Evolutionary conservation across 53 echinoderm and acorn worm genomes (phyloP), one percentile per base, ranked within the genome.

Genomic region (Henricia sp.): DNA sequence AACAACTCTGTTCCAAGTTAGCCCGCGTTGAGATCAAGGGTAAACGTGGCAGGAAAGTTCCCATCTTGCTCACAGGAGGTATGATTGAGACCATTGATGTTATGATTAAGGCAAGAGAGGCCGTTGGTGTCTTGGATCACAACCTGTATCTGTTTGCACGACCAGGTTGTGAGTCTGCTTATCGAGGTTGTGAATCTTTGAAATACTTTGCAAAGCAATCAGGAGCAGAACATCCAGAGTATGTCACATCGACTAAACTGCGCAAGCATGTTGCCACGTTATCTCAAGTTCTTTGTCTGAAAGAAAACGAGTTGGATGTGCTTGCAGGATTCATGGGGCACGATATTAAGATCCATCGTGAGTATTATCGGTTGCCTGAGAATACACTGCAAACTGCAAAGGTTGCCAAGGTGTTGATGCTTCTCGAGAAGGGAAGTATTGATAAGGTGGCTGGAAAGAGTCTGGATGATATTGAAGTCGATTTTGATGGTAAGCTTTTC

Each of bases 71-170:
- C 68, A 77, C 65, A 1, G 66, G 51, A 23, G 62, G 23, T 13
- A 72, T 85, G 64, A 59, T 43, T 30, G 63, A 41, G 20, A 28
- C 23, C 42, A 74, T 85, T 37, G 24, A 59, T 32, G 8, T 74
- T 19, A n/a, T 74, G 35, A 28, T 59, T 3, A 1, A 36, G 43
- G 32, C 20, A 11, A 74, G 74, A 29, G 62, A 73, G 41, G 25
- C 25, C 3, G 62, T 71, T 4, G 72, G 84, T 9, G 44, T 84
- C n/a, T n/a, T n/a, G n/a, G n/a, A n/a, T n/a, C n/a, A n/a, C 10
- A 90, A 90, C 36, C 77, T 66, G 8, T 90, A 85, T 66, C 68
- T 90, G 25, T 90, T 90, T 67, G 85, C 85, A 67, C 53, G 90
- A 38, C 26, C 76, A 17, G 60, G 74, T 19, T 77, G 65, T 59